Percentiles rank a stretch among this genome's conserved stretches.
phyloP scores from a whole-genome alignment of 2,888 invertebrate species.

The Leptopilina drosophilae region DNA sequence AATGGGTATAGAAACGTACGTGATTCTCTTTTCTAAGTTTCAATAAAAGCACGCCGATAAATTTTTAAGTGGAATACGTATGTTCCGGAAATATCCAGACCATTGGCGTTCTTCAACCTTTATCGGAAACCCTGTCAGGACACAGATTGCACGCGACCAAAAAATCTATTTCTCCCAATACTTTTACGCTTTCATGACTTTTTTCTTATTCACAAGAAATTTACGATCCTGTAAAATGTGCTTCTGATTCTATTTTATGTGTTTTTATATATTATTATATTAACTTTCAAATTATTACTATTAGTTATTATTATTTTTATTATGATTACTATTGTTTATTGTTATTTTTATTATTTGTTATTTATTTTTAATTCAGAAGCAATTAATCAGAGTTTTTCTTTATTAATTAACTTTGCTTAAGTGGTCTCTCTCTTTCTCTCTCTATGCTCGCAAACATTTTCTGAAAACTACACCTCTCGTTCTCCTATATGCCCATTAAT shows the following conservation, averaged over 20 bases:
- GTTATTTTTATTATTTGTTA: no score
- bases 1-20: constrained; percentile 20
- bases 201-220: constrained; percentile 27
- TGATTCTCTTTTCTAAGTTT: constrained; percentile 30
- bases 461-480: constrained; percentile 8
- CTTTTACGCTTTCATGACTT: constrained; percentile 20
- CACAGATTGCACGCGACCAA: constrained; percentile 13
- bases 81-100: constrained; percentile 35
- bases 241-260: neutral
- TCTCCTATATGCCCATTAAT: neutral
- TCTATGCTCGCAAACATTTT: neutral
- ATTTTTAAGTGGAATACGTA: constrained; percentile 37
- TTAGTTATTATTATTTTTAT: no score
- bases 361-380: constrained; percentile 6
- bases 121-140: constrained; percentile 9
- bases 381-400: constrained; percentile 28
- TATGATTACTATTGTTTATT: no score
- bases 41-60: constrained; percentile 36
- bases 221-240: constrained; percentile 21
- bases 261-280: no score
- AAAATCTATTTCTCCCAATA: constrained; percentile 5
- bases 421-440: neutral
- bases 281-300: no score
- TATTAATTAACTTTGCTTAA: constrained; percentile 36
- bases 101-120: constrained; percentile 29